A percentile compares a stretch with the other conserved stretches of the same genome.
phyloP scores from a whole-genome alignment of 2,113 vertebrate species.

The Cebus imitator region DNA sequence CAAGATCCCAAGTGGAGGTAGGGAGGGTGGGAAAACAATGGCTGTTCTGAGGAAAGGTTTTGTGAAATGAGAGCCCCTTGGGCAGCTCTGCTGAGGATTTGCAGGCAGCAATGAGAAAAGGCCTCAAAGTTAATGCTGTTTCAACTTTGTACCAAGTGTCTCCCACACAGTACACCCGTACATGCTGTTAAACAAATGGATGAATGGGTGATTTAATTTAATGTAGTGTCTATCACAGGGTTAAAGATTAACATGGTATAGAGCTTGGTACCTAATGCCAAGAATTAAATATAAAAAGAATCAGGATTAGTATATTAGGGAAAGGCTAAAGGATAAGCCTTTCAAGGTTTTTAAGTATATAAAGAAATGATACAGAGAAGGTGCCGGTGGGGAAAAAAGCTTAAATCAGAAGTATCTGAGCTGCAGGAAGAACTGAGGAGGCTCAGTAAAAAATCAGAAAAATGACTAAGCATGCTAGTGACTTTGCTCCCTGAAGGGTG shows the following conservation, averaged over 20 bases:
- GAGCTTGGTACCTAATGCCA: not conserved
- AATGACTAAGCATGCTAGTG: not conserved
- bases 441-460: not conserved
- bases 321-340: not conserved
- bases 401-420: not conserved
- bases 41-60: not conserved
- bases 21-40: not conserved
- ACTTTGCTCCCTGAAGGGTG: not conserved
- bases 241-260: slow-evolving; percentile 10
- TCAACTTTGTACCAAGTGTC: not conserved
- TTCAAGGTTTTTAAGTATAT: not conserved
- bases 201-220: not conserved
- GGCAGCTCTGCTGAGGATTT: not conserved
- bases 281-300: slow-evolving; percentile 34
- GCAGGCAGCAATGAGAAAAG: not conserved
- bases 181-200: not conserved
- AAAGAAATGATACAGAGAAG: not conserved
- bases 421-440: not conserved
- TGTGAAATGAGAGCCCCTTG: not conserved
- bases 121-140: not conserved
- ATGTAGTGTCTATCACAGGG: not conserved
- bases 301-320: not conserved
- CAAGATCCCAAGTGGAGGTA: not conserved
- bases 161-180: not conserved
- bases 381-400: not conserved